phyloP scores from a whole-genome alignment of 2,888 invertebrate genomes.

The Leistus spinibarbis region DNA sequence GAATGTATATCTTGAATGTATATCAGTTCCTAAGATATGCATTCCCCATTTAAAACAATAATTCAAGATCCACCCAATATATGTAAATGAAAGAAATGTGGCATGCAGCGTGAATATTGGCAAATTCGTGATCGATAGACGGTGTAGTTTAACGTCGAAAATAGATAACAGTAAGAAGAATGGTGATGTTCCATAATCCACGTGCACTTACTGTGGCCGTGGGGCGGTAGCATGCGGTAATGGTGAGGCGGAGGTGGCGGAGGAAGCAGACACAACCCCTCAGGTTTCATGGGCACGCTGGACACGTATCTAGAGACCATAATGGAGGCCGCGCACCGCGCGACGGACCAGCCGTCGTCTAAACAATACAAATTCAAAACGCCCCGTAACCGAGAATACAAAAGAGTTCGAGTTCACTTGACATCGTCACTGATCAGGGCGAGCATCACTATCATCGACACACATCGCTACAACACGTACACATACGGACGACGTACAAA shows the following conservation, averaged over 20 bases:
- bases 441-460: conserved; percentile 21
- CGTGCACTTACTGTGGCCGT: conserved; percentile 50
- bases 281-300: conserved; percentile 56
- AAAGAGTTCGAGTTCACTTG: conserved; percentile 31
- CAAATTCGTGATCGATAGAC: conserved; percentile 30
- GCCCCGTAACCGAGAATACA: conserved; percentile 7
- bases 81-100: background rate
- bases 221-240: conserved; percentile 54
- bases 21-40: background rate
- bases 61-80: background rate
- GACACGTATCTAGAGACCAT: conserved; percentile 57
- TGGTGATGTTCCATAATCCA: background rate
- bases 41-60: background rate
- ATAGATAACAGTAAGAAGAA: background rate
- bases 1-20: background rate
- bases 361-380: conserved; percentile 18
- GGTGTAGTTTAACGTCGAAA: conserved; percentile 9
- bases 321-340: conserved; percentile 16
- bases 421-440: conserved; percentile 14
- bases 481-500: background rate
- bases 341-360: conserved; percentile 39
- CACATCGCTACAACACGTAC: conserved; percentile 25
- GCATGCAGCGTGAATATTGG: background rate
- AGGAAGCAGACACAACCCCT: conserved; percentile 54
- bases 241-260: conserved; percentile 49